Evolutionary conservation across 2,113 vertebrate species (phyloP).

Genomic region (Euleptes europaea): DNA sequence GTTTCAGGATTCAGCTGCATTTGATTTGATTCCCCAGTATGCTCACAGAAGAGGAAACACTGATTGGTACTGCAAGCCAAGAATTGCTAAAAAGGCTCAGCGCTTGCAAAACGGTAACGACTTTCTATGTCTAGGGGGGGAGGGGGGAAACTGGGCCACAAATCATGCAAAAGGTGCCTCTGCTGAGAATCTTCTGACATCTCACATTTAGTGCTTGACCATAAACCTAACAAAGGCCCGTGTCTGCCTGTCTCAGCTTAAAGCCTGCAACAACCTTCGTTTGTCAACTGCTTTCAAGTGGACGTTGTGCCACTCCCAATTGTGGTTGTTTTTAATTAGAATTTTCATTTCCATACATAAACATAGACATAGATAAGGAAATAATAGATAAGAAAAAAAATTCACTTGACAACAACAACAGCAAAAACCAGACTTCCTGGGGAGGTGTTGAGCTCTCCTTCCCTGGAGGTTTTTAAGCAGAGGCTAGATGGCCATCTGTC

Average conservation of each 20-base stretch:
- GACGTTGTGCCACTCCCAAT: no score
- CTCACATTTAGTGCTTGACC: slow-evolving; percentile 23
- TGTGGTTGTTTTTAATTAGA: no score
- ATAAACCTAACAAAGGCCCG: neutral
- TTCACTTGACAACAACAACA: no score
- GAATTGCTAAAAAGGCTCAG: neutral
- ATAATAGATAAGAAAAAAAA: no score
- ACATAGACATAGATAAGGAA: no score
- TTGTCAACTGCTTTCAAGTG: no score
- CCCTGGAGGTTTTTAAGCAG: no score
- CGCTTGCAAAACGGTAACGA: neutral
- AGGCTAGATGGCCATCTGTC: no score
- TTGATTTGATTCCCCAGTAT: neutral
- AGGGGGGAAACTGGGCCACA: neutral
- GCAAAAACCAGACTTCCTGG: no score
- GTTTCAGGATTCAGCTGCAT: rapidly evolving
- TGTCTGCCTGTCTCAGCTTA: neutral
- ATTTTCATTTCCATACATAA: no score
- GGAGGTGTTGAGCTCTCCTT: no score
- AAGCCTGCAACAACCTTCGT: neutral
- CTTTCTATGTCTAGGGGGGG: neutral
- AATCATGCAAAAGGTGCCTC: slow-evolving; percentile 33
- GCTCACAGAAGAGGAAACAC: neutral
- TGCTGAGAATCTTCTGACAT: slow-evolving; percentile 33
- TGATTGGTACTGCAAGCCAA: neutral